A percentile compares a stretch with the other conserved stretches of the same genome.
Evolutionary conservation across 2,797 vertebrate species (phyloP).

Genomic region (Falco concolor): DNA sequence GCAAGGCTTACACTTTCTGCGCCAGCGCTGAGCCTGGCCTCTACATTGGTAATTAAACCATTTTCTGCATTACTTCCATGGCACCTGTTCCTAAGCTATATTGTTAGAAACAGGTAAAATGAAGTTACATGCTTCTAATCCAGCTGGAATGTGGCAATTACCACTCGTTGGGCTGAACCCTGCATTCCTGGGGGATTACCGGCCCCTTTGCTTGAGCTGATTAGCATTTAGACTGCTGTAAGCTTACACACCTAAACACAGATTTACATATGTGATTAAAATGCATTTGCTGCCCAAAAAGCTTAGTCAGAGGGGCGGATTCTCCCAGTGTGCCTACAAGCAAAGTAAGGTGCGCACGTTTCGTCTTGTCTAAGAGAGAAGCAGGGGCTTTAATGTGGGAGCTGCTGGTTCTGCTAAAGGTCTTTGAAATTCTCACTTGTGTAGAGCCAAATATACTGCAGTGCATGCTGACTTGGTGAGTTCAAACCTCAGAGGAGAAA

Average conservation of each 20-base stretch:
- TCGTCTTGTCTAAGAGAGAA: neutral
- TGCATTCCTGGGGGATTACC: constrained; percentile 58
- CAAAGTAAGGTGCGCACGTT: neutral
- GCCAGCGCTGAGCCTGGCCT: neutral
- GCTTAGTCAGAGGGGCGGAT: constrained; percentile 13
- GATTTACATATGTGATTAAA: constrained; percentile 9
- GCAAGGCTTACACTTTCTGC: neutral
- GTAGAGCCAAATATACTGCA: neutral
- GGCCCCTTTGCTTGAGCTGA: neutral
- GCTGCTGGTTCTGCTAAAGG: neutral
- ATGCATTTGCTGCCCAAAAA: neutral
- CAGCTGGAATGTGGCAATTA: constrained; percentile 13
- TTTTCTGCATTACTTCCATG: fast-evolving
- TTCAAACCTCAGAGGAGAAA: neutral
- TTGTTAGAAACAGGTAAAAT: constrained; percentile 23
- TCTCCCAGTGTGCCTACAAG: neutral
- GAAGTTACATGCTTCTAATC: neutral
- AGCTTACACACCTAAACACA: neutral
- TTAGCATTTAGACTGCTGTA: neutral
- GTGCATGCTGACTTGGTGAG: neutral
- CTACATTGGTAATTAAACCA: fast-evolving
- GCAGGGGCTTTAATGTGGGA: neutral
- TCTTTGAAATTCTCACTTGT: neutral
- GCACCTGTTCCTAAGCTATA: neutral
- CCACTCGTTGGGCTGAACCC: neutral